phyloP scores from a whole-genome alignment of 2,888 invertebrate species.

The Pseudococcus longispinus region DNA sequence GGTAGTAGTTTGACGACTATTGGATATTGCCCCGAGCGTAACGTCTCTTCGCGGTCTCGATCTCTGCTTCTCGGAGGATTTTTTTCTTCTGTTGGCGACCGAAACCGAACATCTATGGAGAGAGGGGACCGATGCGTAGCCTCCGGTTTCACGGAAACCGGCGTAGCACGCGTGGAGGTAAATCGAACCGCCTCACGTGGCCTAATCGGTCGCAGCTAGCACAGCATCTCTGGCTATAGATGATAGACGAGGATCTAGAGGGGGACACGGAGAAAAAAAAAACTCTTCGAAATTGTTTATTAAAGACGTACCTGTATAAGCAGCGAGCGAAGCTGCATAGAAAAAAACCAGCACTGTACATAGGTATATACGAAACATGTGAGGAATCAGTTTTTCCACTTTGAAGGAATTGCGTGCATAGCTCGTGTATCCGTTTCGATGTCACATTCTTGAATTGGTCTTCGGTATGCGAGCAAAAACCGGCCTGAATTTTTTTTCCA shows the following conservation, averaged over 20 bases:
- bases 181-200: conserved; percentile 52
- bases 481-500: background rate
- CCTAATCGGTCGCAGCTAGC: conserved; percentile 43
- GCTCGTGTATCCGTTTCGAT: conserved; percentile 40
- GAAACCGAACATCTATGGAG: background rate
- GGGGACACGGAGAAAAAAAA: background rate
- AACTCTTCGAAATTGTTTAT: conserved; percentile 30
- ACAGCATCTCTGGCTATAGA: background rate
- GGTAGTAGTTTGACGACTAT: conserved; percentile 28
- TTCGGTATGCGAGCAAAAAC: conserved; percentile 26
- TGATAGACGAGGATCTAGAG: background rate
- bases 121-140: background rate
- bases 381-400: conserved; percentile 47
- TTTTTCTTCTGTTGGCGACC: background rate
- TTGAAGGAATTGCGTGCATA: conserved; percentile 45
- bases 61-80: background rate
- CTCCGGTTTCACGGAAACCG: conserved; percentile 49
- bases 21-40: background rate
- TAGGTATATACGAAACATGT: background rate
- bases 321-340: background rate
- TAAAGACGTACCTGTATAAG: too few relatives aligned
- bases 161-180: conserved; percentile 51
- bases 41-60: conserved; percentile 15
- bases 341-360: background rate
- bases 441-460: conserved; percentile 47